Conservation (phyloP, 2,888 invertebrate genomes). For the Beris chalybata region DNA sequence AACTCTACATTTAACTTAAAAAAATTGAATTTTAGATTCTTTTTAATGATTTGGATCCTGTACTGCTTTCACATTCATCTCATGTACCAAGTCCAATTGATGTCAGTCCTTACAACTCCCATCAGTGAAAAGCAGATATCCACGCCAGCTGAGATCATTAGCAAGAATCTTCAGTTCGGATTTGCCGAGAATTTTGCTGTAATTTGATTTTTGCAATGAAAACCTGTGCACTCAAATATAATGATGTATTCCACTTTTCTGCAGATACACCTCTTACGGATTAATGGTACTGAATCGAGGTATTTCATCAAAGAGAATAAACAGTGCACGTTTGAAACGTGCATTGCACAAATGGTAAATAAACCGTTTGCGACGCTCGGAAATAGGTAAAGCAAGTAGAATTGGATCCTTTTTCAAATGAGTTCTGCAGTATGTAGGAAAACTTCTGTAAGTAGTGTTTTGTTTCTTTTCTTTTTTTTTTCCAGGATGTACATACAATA, state of each 20-base stretch:
- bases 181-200: constrained; percentile 29
- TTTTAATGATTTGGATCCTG: constrained; percentile 31
- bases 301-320: constrained; percentile 29
- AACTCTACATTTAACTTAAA: too few species aligned
- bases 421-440: background rate
- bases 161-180: constrained; percentile 27
- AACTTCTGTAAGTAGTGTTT: background rate
- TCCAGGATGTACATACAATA: constrained; percentile 36
- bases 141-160: constrained; percentile 27
- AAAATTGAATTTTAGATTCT: constrained; percentile 11
- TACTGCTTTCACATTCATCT: constrained; percentile 34
- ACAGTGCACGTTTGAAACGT: constrained; percentile 27
- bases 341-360: constrained; percentile 21
- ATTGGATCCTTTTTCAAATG: too few species aligned
- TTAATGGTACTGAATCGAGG: constrained; percentile 19
- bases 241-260: background rate
- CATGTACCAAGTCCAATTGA: constrained; percentile 30
- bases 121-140: constrained; percentile 26
- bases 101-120: constrained; percentile 25
- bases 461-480: background rate
- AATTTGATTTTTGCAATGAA: background rate
- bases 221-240: background rate
- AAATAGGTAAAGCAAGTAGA: constrained; percentile 21
- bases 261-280: constrained; percentile 31
- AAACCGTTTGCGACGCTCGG: constrained; percentile 31